phyloP scores from a whole-genome alignment of 2,113 vertebrate species.

The Delphinus delphis region DNA sequence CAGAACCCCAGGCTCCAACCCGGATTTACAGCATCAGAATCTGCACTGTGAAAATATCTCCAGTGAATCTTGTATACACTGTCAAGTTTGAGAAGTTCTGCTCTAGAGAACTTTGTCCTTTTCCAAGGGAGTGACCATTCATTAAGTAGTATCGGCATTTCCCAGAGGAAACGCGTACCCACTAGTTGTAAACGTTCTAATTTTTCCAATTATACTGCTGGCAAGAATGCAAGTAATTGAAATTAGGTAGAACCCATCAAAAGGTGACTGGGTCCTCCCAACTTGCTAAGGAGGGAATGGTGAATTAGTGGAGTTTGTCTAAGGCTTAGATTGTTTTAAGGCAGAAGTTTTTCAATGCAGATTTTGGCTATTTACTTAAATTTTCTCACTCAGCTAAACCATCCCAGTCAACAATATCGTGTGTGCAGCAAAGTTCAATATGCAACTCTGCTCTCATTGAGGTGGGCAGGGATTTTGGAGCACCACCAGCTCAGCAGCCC shows the following conservation, averaged over 20 bases:
- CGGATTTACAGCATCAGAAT: background rate
- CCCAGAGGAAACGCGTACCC: background rate
- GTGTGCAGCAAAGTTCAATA: background rate
- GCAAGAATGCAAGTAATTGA: background rate
- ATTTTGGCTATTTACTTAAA: conserved; percentile 4
- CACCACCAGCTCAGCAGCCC: background rate
- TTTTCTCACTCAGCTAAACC: background rate
- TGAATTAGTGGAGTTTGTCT: background rate
- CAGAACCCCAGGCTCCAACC: background rate
- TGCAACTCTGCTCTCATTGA: background rate
- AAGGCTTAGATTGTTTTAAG: background rate
- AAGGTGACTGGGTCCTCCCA: background rate
- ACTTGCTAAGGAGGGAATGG: background rate
- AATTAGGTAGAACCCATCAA: background rate
- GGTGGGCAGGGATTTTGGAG: background rate
- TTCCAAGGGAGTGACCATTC: background rate
- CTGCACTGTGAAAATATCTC: background rate
- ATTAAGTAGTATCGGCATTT: background rate
- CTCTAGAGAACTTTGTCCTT: background rate
- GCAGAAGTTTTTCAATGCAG: background rate
- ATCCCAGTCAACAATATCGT: background rate
- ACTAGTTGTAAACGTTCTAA: background rate
- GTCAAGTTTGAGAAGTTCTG: background rate
- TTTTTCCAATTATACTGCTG: background rate
- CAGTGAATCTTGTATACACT: background rate